phyloP scores from a whole-genome alignment of 2,797 vertebrate species.

The Anguilla megastoma region DNA sequence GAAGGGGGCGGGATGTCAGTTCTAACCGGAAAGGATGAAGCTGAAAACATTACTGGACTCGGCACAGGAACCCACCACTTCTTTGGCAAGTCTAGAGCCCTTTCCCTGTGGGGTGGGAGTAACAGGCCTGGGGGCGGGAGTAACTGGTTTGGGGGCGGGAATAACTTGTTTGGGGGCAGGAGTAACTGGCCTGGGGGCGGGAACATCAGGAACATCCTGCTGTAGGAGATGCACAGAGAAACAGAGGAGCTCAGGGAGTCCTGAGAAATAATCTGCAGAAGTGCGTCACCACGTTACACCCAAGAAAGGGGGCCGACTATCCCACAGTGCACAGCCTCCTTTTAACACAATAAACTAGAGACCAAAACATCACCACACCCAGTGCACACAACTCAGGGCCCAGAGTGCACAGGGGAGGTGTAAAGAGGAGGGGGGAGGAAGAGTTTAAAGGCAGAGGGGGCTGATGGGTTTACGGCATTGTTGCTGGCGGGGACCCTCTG shows the following conservation, averaged over 20 bases:
- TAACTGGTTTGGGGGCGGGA: not conserved
- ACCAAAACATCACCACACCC: not conserved
- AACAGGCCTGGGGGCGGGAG: not conserved
- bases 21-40: not conserved
- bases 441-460: not conserved
- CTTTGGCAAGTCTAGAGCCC: not conserved
- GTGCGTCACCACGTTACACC: not conserved
- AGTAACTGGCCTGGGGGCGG: not conserved
- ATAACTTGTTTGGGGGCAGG: no score
- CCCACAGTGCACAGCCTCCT: not conserved
- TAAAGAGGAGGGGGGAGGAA: not conserved
- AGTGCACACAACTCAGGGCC: not conserved
- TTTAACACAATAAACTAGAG: not conserved
- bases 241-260: not conserved
- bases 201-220: constrained; percentile 41
- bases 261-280: not conserved
- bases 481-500: constrained; percentile 43
- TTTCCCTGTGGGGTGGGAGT: not conserved
- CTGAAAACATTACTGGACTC: not conserved
- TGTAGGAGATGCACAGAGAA: constrained; percentile 4
- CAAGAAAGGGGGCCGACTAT: not conserved
- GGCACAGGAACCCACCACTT: constrained; percentile 5
- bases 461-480: constrained; percentile 47
- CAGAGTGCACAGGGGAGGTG: not conserved
- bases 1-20: not conserved